These are phyloP conservation scores for Lomographa bimaculata DNA, from an alignment of 2,888 invertebrate genomes.

Conservation along the genomic window DNA sequence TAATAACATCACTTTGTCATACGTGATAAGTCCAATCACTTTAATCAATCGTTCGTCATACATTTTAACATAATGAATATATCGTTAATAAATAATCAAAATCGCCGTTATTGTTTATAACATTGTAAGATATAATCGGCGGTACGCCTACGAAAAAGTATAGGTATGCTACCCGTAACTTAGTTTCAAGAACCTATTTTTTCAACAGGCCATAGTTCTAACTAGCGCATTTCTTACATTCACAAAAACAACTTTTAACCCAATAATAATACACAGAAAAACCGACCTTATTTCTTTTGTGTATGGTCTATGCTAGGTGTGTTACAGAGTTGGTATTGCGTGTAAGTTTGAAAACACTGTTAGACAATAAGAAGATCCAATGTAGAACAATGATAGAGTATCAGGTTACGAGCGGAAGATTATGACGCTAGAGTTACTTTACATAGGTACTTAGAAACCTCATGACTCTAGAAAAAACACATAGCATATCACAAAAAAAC, in stretches of 20 bases:
- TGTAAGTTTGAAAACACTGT: constrained; percentile 58
- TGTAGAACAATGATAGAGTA: constrained; percentile 45
- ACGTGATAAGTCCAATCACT: no score
- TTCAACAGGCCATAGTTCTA: constrained; percentile 31
- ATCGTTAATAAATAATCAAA: no score
- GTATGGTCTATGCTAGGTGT: constrained; percentile 8
- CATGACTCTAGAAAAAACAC: no score
- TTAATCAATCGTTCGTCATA: no score
- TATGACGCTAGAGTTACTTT: constrained; percentile 7
- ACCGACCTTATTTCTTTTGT: constrained; percentile 4
- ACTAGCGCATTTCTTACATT: constrained; percentile 43
- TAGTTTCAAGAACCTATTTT: constrained; percentile 22
- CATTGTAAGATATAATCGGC: no score
- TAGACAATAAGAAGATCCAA: constrained; percentile 56
- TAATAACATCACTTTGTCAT: no score
- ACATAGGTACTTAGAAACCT: constrained; percentile 7
- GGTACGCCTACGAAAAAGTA: no score
- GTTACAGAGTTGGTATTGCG: constrained; percentile 13
- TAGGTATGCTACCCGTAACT: no score
- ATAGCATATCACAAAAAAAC: no score
- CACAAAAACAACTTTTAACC: constrained; percentile 15
- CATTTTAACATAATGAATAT: no score
- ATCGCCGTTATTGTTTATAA: no score
- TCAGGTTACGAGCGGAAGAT: constrained; percentile 32
- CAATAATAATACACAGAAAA: not conserved